phyloP scores from a whole-genome alignment of 2,113 vertebrate genomes.

The Bettongia penicillata region DNA sequence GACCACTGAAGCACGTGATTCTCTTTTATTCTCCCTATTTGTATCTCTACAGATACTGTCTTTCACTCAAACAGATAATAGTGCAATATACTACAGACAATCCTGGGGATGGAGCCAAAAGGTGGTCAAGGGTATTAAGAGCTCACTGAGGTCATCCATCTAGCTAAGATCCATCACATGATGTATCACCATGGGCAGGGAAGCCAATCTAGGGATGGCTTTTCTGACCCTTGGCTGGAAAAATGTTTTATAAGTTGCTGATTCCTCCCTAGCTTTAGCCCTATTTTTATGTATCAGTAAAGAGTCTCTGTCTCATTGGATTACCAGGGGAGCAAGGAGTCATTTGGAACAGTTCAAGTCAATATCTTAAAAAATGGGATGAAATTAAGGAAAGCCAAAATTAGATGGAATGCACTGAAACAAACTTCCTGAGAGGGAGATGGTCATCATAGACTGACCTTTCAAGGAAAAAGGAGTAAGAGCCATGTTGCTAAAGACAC shows the following conservation, averaged over 20 bases:
- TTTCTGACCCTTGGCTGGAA: not conserved
- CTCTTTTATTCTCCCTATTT: not conserved
- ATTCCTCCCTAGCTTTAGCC: not conserved
- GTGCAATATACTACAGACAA: not conserved
- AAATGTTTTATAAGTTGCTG: not conserved
- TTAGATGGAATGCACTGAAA: conserved; percentile 52
- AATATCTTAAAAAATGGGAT: conserved; percentile 54
- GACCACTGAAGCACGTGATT: not conserved
- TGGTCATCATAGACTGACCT: conserved; percentile 52
- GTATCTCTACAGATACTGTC: not conserved
- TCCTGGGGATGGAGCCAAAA: not conserved
- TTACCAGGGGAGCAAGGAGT: not conserved
- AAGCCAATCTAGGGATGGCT: not conserved
- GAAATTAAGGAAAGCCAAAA: conserved; percentile 68
- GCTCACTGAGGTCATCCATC: not conserved
- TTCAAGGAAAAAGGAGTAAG: conserved; percentile 54
- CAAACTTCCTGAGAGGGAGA: conserved; percentile 64
- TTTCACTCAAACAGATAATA: not conserved
- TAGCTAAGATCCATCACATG: not conserved
- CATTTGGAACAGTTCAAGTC: conserved; percentile 38
- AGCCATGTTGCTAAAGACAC: conserved; percentile 46
- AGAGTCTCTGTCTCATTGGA: conserved; percentile 32
- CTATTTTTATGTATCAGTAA: not conserved
- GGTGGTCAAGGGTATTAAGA: not conserved
- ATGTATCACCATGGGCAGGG: not conserved